Evolutionary conservation across 2,113 vertebrate genomes (phyloP), one percentile per base, ranked within the genome.

Genomic region (Ailurus styani): DNA sequence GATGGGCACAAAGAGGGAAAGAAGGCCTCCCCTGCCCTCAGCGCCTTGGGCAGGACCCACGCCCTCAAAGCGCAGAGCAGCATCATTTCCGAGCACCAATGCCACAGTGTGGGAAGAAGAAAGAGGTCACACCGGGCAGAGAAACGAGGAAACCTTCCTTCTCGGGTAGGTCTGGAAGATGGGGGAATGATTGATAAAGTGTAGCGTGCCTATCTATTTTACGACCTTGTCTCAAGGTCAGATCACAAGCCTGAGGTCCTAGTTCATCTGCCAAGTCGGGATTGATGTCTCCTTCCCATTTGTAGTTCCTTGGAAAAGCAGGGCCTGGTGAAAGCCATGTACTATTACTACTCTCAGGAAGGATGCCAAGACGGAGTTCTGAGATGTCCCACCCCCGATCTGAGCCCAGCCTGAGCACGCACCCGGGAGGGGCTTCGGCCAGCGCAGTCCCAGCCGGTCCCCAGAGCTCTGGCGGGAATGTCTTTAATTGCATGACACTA

Each of bases 221-320:
- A 82, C 9, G 87, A 97, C 96, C 96, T 97, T 96, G 81, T 77
- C 64, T 90, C 97, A 98, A 98, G 97, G 97, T 98, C 95, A 93
- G 55, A 96, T 47, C 52, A 81, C 40, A 92, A 88, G 92, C 50
- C 82, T 83, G 87, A 87, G 93, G 91, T 94, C 95, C 85, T 94
- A 13, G 70, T 95, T 95, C 96, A 95, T 91, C 91, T 96, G 93
- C 95, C 90, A 97, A 98, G 88, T 78, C 13, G 0, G 50, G 87
- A 96, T 40, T 96, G 90, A 97, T 95, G 97, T 93, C 90, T 97
- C 94, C 77, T 96, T 94, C 78, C 92, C 90, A 70, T 70, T 96
- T 79, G 91, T 45, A 31, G 96, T 91, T 97, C 97, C 96, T 97
- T 96, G 91, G 98, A 98, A 98, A 97, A 98, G 93, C 90, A 95